These are phyloP conservation scores for Agapetus fuscipes DNA, from an alignment of 2,888 invertebrate genomes.

Conservation along the genomic window DNA sequence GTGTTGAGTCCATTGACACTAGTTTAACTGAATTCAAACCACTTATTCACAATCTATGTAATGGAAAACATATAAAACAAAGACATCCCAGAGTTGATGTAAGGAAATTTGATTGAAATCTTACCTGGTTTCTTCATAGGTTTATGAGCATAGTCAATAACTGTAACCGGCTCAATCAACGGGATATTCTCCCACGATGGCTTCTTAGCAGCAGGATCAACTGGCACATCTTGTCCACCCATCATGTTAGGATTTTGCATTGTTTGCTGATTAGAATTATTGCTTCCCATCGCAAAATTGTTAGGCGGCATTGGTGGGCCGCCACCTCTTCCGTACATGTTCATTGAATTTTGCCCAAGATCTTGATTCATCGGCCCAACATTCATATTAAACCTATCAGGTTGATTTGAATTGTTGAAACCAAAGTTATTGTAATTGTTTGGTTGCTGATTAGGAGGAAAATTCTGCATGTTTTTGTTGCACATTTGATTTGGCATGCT, in stretches of 20 bases:
- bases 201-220: constrained; percentile 7
- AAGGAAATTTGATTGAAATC: no score
- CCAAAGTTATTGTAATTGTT: not conserved
- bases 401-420: not conserved
- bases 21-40: no score
- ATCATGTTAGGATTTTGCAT: no score
- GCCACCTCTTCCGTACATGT: not conserved
- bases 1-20: no score
- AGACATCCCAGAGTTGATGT: no score
- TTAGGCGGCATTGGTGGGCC: no score
- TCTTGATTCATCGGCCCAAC: no score
- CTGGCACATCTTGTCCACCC: not conserved
- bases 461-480: not conserved
- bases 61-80: no score
- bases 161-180: constrained; percentile 47
- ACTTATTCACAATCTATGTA: no score
- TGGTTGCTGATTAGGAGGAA: not conserved
- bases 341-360: not conserved
- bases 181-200: constrained; percentile 38
- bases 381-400: not conserved
- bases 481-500: not conserved
- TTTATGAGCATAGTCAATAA: constrained; percentile 65
- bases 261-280: not conserved
- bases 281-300: not conserved
- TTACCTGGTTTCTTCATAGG: constrained; percentile 38